phyloP scores from a whole-genome alignment of 2,888 invertebrate genomes.

The Spialia ferax region DNA sequence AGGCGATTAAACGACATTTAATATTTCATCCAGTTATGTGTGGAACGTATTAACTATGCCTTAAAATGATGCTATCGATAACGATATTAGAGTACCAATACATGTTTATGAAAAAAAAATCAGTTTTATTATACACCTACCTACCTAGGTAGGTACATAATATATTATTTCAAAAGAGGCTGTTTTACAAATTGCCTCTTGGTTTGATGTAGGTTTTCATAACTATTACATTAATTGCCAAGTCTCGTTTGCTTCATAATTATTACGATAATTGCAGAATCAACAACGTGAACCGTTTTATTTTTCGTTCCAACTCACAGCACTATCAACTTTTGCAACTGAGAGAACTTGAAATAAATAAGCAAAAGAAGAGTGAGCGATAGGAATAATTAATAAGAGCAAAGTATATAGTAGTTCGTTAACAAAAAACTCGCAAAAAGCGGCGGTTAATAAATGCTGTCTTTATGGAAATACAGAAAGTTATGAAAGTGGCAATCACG shows the following conservation, averaged over 20 bases:
- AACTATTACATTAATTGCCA: neutral
- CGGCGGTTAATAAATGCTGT: conserved; percentile 59
- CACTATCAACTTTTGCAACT: neutral
- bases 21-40: neutral
- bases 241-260: neutral
- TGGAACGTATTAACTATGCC: neutral
- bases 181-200: neutral
- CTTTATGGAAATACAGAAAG: conserved; percentile 24
- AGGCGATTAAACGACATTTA: conserved; percentile 16
- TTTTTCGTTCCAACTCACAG: neutral
- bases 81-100: too few species aligned
- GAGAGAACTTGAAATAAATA: conserved; percentile 11
- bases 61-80: too few species aligned
- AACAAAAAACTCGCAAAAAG: conserved; percentile 55
- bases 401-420: conserved; percentile 7
- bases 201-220: neutral
- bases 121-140: too few species aligned
- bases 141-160: too few species aligned
- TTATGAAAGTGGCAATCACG: conserved; percentile 32
- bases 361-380: neutral
- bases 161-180: too few species aligned
- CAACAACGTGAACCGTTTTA: neutral
- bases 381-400: neutral
- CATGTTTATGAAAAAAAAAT: too few species aligned
- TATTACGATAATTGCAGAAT: conserved; percentile 1